A percentile compares a stretch with the other conserved stretches of the same genome.
These are phyloP conservation scores for Julus scanicus DNA, from an alignment of 2,888 invertebrate genomes.

Conservation along the genomic window DNA sequence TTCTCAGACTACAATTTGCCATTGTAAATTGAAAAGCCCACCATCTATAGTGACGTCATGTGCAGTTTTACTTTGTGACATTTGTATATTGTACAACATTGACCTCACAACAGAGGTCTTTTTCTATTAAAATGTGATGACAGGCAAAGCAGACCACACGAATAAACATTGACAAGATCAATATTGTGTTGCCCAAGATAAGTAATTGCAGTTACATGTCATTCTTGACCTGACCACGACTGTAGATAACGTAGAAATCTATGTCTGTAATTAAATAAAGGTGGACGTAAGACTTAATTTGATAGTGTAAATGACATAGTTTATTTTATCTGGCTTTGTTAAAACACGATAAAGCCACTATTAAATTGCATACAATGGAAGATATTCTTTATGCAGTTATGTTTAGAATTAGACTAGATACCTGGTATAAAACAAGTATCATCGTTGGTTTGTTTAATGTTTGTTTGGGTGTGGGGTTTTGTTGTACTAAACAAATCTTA, in stretches of 20 bases:
- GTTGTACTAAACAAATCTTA: too few species aligned
- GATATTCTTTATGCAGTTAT: too few species aligned
- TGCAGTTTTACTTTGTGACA: neutral
- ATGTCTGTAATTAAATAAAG: neutral
- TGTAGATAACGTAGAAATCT: neutral
- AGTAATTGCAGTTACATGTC: conserved; percentile 12
- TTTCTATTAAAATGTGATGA: neutral
- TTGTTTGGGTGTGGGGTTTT: too few species aligned
- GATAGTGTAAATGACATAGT: neutral
- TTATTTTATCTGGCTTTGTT: too few species aligned
- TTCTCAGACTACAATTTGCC: neutral
- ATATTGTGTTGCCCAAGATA: neutral
- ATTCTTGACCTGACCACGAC: conserved; percentile 6
- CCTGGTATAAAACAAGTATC: too few species aligned
- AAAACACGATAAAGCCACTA: too few species aligned
- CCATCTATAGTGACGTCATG: neutral
- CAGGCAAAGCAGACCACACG: neutral
- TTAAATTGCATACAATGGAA: too few species aligned
- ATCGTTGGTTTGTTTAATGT: too few species aligned
- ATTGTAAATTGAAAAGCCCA: conserved; percentile 1
- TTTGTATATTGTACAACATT: neutral
- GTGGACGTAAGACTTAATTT: neutral
- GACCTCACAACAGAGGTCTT: neutral
- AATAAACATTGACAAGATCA: conserved; percentile 31
- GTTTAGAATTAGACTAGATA: too few species aligned